phyloP scores from a whole-genome alignment of 2,888 invertebrate genomes.

The Melanostoma scalare region DNA sequence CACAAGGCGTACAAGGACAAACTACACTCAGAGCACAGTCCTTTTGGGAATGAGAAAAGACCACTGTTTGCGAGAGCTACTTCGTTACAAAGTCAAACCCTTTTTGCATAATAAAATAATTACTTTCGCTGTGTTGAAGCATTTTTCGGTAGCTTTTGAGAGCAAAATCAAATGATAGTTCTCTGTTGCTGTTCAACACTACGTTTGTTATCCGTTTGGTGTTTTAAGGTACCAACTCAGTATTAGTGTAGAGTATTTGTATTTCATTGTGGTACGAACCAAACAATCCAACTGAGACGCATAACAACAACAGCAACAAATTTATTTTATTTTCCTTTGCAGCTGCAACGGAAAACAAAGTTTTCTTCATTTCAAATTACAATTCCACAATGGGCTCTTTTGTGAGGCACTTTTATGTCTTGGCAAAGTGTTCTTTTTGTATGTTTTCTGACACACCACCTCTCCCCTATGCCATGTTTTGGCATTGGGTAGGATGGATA shows the following conservation, averaged over 20 bases:
- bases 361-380: slow-evolving; percentile 70
- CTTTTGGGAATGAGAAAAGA: slow-evolving; percentile 15
- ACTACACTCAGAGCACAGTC: not conserved
- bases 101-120: slow-evolving; percentile 69
- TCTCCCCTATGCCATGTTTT: not conserved
- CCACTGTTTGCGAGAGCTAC: slow-evolving; percentile 10
- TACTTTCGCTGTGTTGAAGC: slow-evolving; percentile 59
- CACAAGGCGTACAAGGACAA: not conserved
- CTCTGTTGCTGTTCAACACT: slow-evolving; percentile 26
- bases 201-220: slow-evolving; percentile 50
- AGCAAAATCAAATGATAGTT: slow-evolving; percentile 30
- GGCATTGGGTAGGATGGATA: not conserved
- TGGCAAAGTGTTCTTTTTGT: slow-evolving; percentile 61
- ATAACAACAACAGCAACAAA: slow-evolving; percentile 22
- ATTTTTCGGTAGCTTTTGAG: slow-evolving; percentile 46
- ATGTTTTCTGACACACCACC: slow-evolving; percentile 23
- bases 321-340: slow-evolving; percentile 53
- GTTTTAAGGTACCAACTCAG: slow-evolving; percentile 6
- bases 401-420: slow-evolving; percentile 58
- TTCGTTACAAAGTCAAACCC: slow-evolving; percentile 69
- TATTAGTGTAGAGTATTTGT: not conserved
- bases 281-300: not conserved
- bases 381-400: slow-evolving; percentile 69
- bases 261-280: not conserved
- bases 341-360: slow-evolving; percentile 46